These are phyloP conservation scores for Perizoma flavofasciatum DNA, from an alignment of 2,888 invertebrate species.

Conservation along the genomic window DNA sequence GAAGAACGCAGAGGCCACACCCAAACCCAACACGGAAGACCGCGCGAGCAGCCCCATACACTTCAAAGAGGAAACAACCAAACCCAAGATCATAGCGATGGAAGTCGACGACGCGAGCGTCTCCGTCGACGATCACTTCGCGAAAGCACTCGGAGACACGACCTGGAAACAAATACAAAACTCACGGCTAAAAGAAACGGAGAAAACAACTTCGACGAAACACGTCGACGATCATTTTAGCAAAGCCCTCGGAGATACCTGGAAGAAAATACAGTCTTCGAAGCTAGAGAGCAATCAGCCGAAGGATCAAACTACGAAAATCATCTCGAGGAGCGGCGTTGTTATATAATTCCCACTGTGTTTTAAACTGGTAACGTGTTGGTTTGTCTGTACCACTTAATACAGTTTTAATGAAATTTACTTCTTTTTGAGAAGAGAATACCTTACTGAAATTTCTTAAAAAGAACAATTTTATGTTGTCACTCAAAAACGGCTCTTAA, in stretches of 20 bases:
- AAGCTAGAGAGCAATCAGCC: conserved; percentile 68
- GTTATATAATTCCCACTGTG: conserved; percentile 65
- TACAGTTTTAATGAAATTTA: no score
- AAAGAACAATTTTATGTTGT: no score
- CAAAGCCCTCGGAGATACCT: conserved; percentile 93
- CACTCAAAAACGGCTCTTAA: no score
- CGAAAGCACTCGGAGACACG: conserved; percentile 93
- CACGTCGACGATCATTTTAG: conserved; percentile 95
- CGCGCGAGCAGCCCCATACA: conserved; percentile 78
- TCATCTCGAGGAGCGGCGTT: conserved; percentile 78
- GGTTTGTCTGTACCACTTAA: no score
- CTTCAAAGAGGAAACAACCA: conserved; percentile 69
- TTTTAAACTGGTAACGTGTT: no score
- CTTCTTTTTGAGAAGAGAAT: no score
- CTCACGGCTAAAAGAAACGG: conserved; percentile 79
- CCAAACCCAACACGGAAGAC: conserved; percentile 77
- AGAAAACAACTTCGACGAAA: conserved; percentile 61
- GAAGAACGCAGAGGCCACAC: conserved; percentile 75
- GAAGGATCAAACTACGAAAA: conserved; percentile 75
- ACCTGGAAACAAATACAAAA: conserved; percentile 91
- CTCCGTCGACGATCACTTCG: conserved; percentile 96
- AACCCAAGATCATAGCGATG: conserved; percentile 79
- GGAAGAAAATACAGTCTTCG: conserved; percentile 88
- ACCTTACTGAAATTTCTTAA: no score
- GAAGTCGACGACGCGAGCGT: conserved; percentile 84